Evolutionary conservation across 1,140 invertebrate species (phyloP), one percentile per base, ranked within the genome.

Genomic region (Onthophagus taurus): DNA sequence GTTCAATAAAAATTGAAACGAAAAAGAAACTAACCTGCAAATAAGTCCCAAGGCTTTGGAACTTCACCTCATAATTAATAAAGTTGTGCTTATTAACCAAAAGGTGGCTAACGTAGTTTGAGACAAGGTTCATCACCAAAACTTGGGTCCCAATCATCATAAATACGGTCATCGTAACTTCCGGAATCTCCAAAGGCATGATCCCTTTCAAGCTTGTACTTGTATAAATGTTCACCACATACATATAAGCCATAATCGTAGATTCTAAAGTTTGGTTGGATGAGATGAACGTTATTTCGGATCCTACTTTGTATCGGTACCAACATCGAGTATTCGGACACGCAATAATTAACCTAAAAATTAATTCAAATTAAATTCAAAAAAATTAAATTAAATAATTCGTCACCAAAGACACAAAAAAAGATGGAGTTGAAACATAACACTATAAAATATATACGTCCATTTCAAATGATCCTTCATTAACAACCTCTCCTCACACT

Each of bases 161-260:
- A 5, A 34, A n/a, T 9, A 48, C 24, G 16, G 49, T 30, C 11
- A 51, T 21, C 7, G 34, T 31, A n/a, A 48, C 20, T 21, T 51
- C 34, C 4, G 0, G 19, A 18, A 39, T 23, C 9, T 24, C 35
- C 4, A 35, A 30, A 26, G 49, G 42, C 6, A 16, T 37, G 9
- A 38, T 36, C 4, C 35, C 41, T 14, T 42, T 42, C 4, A 44
- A 9, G 18, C 42, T 30, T 12, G 49, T 18, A 8, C 39, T 30
- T 3, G 45, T 51, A 12, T 43, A 44, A 8, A 48, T 42, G 30
- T 29, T 42, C 7, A 51, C 29, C 3, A 42, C 21, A 18, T 48
- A 48, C 2, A 31, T 2, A 16, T 43, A 43, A 8, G 41, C 31
- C 9, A 43, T 11, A 7, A 43, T 9, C 3, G 19, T 16, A 2